Evolutionary conservation across 2,888 invertebrate species (phyloP), one percentile per base, ranked within the genome.

Genomic region (Epsilonema sp.): DNA sequence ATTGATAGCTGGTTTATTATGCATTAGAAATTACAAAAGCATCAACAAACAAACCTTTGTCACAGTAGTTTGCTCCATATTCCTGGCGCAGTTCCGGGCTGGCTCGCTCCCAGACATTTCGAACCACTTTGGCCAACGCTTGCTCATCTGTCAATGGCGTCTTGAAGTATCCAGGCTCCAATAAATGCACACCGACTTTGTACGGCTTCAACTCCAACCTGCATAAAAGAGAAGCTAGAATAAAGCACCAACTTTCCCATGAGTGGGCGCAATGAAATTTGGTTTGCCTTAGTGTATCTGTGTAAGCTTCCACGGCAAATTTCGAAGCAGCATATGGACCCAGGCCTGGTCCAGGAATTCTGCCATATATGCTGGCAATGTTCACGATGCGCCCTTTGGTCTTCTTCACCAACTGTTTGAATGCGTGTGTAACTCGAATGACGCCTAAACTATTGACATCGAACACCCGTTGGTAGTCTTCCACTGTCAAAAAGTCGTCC

Each of bases 401-500:
- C 22, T 50, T 46, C 49, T 60, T 60, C 22, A 60, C 44, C 21
- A 56, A 26, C 22, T 54, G 54, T 49, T 55, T 53, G 53, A 60
- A 59, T 3, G 58, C 58, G 52, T 60, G 45, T 23, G 56, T 56
- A 16, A 55, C 54, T n/a, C 61, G 48, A 43, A 61, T 57, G n/a
- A 55, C 55, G 25, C 90, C 90, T 51, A 80, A 63, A n/a, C 85
- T 67, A 71, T 92, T 92, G 5, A 87, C 78, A 16, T 68, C 63
- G 13, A 63, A 53, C 11, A 65, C 79, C 58, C 76, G 73, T 61
- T 76, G 75, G 62, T 79, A 76, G 57, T 82, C 80, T 40, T 78
- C 76, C 62, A 82, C 72, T 0, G 83, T 79, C 63, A 79, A 78
- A 82, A 89, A 87, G 65, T 89, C 89, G 60, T 80, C 82, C 65